Conservation (phyloP, 2,888 invertebrate species). For the Standfussiana lucernea region DNA sequence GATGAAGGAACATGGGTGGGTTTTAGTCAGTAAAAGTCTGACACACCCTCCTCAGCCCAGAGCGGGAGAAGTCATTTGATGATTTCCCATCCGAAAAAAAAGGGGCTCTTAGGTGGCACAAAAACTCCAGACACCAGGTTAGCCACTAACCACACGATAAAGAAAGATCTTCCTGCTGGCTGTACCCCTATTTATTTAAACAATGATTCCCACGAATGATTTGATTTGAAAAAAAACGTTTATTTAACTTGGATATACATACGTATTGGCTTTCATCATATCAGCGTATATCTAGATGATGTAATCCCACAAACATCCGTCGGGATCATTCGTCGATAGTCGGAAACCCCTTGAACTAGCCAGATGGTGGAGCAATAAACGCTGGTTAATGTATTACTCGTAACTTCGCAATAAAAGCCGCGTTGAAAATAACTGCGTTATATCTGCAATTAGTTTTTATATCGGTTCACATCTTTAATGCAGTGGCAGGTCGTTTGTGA, state of each 20-base stretch:
- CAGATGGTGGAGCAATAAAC: conserved; percentile 62
- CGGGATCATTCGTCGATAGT: conserved; percentile 39
- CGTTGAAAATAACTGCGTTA: conserved; percentile 50
- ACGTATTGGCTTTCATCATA: conserved; percentile 23
- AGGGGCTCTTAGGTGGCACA: no score
- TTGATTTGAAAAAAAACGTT: not conserved
- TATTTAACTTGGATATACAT: not conserved
- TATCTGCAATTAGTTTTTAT: conserved; percentile 49
- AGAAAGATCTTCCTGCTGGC: no score
- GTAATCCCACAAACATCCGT: conserved; percentile 40
- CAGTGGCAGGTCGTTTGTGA: conserved; percentile 42
- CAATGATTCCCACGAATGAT: not conserved
- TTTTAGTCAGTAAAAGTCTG: no score
- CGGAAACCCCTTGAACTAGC: conserved; percentile 63
- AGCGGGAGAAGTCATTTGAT: no score
- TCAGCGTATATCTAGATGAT: conserved; percentile 25
- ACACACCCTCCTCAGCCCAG: no score
- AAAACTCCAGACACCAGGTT: no score
- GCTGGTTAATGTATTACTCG: conserved; percentile 52
- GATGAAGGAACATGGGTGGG: no score
- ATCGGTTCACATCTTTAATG: conserved; percentile 45
- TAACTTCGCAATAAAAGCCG: conserved; percentile 58
- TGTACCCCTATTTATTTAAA: conserved; percentile 6
- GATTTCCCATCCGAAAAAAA: no score
- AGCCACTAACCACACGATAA: no score